Evolutionary conservation across 1,140 invertebrate species (phyloP).

Genomic region (Harpegnathos saltator): DNA sequence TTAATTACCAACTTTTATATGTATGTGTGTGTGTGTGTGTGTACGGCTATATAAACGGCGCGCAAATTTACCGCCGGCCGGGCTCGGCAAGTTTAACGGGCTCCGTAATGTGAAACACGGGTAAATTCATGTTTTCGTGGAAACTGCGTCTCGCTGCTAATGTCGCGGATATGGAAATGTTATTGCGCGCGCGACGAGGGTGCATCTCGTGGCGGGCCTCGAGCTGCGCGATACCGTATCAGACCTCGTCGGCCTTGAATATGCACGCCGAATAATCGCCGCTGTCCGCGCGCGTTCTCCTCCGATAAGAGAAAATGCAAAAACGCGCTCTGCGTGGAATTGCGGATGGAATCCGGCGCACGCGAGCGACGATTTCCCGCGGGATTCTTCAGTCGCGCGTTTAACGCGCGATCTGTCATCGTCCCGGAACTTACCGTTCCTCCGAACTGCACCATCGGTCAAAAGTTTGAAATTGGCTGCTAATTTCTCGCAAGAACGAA

Average conservation of each 20-base stretch:
- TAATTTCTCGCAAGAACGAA: too few relatives aligned
- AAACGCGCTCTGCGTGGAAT: not conserved
- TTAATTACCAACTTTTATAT: too few relatives aligned
- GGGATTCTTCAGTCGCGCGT: too few relatives aligned
- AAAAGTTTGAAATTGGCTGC: too few relatives aligned
- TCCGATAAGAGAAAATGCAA: not conserved
- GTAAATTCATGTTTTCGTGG: slow-evolving; percentile 34
- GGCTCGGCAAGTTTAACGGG: not conserved
- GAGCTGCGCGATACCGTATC: slow-evolving; percentile 18
- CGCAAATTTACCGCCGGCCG: slow-evolving; percentile 7
- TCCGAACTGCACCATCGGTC: too few relatives aligned
- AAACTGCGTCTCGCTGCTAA: slow-evolving; percentile 14
- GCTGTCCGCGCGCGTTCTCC: not conserved
- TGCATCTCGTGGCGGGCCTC: not conserved
- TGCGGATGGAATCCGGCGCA: too few relatives aligned
- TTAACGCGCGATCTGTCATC: too few relatives aligned
- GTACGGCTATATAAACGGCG: not conserved
- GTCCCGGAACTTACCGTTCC: too few relatives aligned
- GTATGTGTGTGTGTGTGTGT: too few relatives aligned
- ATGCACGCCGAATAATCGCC: slow-evolving; percentile 26
- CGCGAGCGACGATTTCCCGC: too few relatives aligned
- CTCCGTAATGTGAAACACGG: slow-evolving; percentile 35
- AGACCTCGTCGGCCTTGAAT: slow-evolving; percentile 32
- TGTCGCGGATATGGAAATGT: slow-evolving; percentile 37
- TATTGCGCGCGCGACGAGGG: slow-evolving; percentile 6